Percentiles rank a stretch among this genome's conserved stretches.
Conservation (phyloP, 2,888 invertebrate species). For the Sialis lutaria region DNA sequence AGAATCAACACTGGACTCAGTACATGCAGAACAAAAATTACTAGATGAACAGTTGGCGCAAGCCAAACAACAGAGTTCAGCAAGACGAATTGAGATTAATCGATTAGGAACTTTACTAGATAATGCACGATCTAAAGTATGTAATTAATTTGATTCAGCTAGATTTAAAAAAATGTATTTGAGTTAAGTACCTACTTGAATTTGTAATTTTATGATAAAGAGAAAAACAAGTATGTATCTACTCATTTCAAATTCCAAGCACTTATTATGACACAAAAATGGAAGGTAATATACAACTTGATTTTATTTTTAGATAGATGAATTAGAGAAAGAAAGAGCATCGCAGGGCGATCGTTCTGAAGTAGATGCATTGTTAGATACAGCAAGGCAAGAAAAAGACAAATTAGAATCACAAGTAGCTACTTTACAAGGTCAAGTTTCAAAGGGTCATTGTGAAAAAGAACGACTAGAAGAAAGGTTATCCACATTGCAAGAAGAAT, state of each 20-base stretch:
- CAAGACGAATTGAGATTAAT: constrained; percentile 63
- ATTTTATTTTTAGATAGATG: constrained; percentile 31
- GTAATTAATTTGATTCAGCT: background rate
- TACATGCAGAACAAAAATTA: constrained; percentile 55
- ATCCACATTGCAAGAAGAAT: constrained; percentile 49
- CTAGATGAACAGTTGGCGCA: constrained; percentile 54
- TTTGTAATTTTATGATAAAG: too few species aligned
- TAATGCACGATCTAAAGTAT: constrained; percentile 65
- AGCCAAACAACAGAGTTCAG: constrained; percentile 56
- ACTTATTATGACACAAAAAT: background rate
- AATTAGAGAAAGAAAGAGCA: constrained; percentile 49
- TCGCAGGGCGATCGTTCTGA: constrained; percentile 48
- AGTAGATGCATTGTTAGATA: constrained; percentile 49
- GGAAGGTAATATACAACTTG: constrained; percentile 1
- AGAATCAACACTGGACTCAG: constrained; percentile 57
- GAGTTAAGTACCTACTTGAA: too few species aligned
- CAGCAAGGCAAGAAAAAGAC: constrained; percentile 54
- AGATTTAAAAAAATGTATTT: too few species aligned
- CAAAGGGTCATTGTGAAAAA: constrained; percentile 49
- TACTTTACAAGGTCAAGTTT: constrained; percentile 48
- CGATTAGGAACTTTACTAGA: constrained; percentile 62
- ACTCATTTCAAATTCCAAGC: background rate
- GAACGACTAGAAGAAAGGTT: constrained; percentile 47
- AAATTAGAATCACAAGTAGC: constrained; percentile 48
- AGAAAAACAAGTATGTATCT: too few species aligned